Percentiles rank a stretch among this genome's conserved stretches.
Conservation (phyloP, 2,797 vertebrate species). For the Otolemur crassicaudatus region DNA sequence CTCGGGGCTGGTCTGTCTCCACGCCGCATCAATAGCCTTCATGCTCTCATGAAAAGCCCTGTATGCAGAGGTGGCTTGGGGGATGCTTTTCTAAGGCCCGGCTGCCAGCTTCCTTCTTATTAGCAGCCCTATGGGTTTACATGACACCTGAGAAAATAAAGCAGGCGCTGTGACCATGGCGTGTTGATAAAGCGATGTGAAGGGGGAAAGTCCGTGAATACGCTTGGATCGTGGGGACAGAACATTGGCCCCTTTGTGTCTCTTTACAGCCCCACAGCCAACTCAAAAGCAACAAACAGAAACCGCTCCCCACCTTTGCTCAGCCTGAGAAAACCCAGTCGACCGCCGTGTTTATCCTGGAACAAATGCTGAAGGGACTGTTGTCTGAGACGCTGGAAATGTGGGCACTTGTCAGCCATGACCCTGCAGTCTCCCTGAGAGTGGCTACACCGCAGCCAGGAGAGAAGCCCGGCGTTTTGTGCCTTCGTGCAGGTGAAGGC, state of each 20-base stretch:
- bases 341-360: neutral
- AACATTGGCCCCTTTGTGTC: conserved; percentile 75
- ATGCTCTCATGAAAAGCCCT: conserved; percentile 12
- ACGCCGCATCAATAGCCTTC: neutral
- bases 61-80: neutral
- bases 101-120: neutral
- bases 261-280: neutral
- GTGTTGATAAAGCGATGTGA: neutral
- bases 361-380: conserved; percentile 21
- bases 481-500: neutral
- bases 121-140: neutral
- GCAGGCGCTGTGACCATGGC: neutral
- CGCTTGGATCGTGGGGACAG: neutral
- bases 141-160: conserved; percentile 77
- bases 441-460: accelerated
- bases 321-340: neutral
- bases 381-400: neutral
- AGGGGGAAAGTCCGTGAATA: neutral
- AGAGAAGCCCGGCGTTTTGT: accelerated
- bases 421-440: neutral
- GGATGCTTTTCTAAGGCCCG: neutral
- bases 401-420: neutral
- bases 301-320: conserved; percentile 2
- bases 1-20: neutral
- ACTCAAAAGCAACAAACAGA: conserved; percentile 8